Conservation (phyloP, 2,113 vertebrate species). For the Neopipo cinnamomea region DNA sequence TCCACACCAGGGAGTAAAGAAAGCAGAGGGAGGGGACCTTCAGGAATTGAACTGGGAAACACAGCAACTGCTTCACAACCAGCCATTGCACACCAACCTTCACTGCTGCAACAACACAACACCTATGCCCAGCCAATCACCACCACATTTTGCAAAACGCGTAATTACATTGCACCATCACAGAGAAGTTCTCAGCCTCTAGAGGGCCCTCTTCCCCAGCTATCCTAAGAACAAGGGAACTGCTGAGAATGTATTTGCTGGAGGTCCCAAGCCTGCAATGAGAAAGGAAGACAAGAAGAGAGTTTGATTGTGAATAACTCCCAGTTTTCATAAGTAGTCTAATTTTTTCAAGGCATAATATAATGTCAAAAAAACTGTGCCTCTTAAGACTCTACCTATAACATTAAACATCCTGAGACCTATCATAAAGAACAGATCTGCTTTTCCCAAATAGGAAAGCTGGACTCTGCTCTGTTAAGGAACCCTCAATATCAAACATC, state of each 20-base stretch:
- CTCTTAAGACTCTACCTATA: background rate
- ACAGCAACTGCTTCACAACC: background rate
- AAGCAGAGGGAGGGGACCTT: background rate
- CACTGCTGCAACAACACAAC: background rate
- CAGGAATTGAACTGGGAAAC: background rate
- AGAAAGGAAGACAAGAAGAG: background rate
- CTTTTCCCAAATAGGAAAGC: background rate
- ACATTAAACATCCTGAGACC: background rate
- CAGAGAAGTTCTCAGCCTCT: background rate
- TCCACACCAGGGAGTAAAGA: background rate
- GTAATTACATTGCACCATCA: background rate
- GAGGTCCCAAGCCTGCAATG: background rate
- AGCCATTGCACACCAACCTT: background rate
- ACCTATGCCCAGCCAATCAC: background rate
- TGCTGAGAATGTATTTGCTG: background rate
- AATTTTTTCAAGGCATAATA: background rate
- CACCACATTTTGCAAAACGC: background rate
- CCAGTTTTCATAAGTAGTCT: background rate
- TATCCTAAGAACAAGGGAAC: background rate
- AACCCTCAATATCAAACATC: background rate
- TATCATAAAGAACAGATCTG: background rate
- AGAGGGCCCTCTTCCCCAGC: background rate
- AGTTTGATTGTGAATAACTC: background rate
- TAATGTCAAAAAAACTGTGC: background rate
- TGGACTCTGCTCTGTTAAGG: background rate